Evolutionary conservation across 2,797 vertebrate genomes (phyloP).

Genomic region (Gymnoscopelus braueri): DNA sequence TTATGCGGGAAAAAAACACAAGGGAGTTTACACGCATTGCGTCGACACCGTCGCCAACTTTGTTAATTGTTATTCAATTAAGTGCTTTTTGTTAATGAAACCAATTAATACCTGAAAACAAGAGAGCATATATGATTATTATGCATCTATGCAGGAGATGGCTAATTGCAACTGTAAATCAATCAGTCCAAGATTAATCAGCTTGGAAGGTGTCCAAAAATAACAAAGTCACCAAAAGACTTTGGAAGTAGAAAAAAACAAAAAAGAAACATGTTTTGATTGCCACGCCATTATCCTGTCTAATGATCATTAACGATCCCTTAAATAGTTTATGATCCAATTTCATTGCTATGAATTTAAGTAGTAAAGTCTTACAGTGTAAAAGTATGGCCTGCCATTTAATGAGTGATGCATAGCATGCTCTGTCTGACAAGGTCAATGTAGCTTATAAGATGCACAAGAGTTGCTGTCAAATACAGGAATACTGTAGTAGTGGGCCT

Average conservation of each 20-base stretch:
- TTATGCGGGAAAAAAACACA: conserved; percentile 78
- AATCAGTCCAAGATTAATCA: conserved; percentile 80
- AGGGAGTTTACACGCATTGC: conserved; percentile 70
- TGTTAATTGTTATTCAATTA: conserved; percentile 85
- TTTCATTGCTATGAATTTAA: conserved; percentile 76
- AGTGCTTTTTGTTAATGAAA: conserved; percentile 83
- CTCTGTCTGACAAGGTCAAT: conserved; percentile 72
- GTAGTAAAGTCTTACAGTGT: conserved; percentile 71
- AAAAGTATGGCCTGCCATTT: conserved; percentile 69
- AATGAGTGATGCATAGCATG: conserved; percentile 62
- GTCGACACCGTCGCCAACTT: conserved; percentile 76
- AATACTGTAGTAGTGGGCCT: too few species aligned
- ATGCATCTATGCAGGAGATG: conserved; percentile 80
- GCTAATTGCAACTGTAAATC: conserved; percentile 83
- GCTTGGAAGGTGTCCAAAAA: conserved; percentile 79
- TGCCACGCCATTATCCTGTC: conserved; percentile 75
- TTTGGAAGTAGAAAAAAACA: conserved; percentile 59
- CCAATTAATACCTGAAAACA: conserved; percentile 83
- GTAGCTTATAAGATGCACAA: conserved; percentile 25
- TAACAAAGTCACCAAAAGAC: conserved; percentile 83
- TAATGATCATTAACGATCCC: conserved; percentile 79
- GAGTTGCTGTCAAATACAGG: too few species aligned
- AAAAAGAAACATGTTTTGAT: conserved; percentile 70
- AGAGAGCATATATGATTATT: conserved; percentile 80
- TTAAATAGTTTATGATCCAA: conserved; percentile 79